Percentiles rank a stretch among this genome's conserved stretches.
phyloP scores from a whole-genome alignment of 2,888 invertebrate species.

The Chrysodeixis includens region DNA sequence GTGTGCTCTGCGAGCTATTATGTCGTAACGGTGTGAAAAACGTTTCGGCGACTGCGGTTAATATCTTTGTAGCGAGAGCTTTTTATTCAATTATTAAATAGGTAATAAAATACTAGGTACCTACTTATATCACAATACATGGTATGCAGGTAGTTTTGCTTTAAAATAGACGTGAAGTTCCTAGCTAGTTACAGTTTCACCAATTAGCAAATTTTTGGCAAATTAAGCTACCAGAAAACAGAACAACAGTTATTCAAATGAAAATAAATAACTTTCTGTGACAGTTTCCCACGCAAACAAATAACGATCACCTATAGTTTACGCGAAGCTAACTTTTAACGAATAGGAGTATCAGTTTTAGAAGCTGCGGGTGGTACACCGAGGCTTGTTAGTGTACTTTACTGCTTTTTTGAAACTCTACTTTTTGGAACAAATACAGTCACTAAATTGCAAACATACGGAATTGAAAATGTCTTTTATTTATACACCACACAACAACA shows the following conservation, averaged over 20 bases:
- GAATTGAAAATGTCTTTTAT: not conserved
- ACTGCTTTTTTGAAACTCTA: not conserved
- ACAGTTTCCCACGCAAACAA: not conserved
- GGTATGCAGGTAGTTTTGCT: too few species aligned
- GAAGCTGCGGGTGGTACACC: not conserved
- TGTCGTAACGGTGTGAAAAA: not conserved
- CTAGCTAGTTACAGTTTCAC: too few species aligned
- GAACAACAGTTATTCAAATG: too few species aligned
- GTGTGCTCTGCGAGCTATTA: slow-evolving; percentile 5
- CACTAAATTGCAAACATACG: not conserved
- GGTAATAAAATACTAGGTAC: too few species aligned
- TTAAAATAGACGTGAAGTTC: too few species aligned
- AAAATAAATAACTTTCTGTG: too few species aligned
- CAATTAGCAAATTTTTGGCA: too few species aligned
- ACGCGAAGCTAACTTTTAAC: slow-evolving; percentile 23
- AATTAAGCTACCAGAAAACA: too few species aligned
- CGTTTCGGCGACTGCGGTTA: too few species aligned
- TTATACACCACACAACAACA: not conserved
- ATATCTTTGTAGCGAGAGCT: too few species aligned
- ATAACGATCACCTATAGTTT: slow-evolving; percentile 14
- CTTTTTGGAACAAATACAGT: not conserved
- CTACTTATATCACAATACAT: too few species aligned
- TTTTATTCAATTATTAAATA: too few species aligned
- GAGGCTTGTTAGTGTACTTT: not conserved
- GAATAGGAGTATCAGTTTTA: slow-evolving; percentile 7